Percentiles rank a stretch among this genome's conserved stretches.
Evolutionary conservation across 2,797 vertebrate species (phyloP).

Genomic region (Parauchenoglanis ngamensis): DNA sequence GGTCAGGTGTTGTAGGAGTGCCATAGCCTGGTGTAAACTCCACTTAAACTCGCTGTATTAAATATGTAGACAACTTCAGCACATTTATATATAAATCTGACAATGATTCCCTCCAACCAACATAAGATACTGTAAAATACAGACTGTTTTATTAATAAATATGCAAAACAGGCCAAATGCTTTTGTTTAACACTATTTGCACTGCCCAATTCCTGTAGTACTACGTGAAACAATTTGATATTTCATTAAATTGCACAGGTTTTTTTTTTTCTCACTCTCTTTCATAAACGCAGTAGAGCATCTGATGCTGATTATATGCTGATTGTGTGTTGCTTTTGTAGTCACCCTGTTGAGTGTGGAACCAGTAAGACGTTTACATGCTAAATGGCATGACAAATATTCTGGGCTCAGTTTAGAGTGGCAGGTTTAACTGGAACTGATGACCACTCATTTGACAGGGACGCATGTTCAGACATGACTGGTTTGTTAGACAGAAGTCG

Average conservation of each 20-base stretch:
- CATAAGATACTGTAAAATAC: background rate
- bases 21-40: background rate
- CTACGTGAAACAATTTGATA: background rate
- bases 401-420: constrained; percentile 18
- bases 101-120: background rate
- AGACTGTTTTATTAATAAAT: background rate
- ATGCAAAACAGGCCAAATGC: background rate
- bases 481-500: background rate
- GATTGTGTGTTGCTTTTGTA: background rate
- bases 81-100: background rate
- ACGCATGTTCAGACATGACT: constrained; percentile 31
- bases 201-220: background rate
- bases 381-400: background rate
- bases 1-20: background rate
- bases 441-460: constrained; percentile 20
- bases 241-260: background rate
- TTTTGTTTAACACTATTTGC: background rate
- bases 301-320: background rate
- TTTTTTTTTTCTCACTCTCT: background rate
- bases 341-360: background rate
- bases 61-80: too few species aligned
- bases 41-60: background rate
- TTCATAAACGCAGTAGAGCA: background rate
- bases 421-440: background rate
- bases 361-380: background rate